These are phyloP conservation scores for Hycleus phaleratus DNA, from an alignment of 1,140 invertebrate species.

Conservation along the genomic window DNA sequence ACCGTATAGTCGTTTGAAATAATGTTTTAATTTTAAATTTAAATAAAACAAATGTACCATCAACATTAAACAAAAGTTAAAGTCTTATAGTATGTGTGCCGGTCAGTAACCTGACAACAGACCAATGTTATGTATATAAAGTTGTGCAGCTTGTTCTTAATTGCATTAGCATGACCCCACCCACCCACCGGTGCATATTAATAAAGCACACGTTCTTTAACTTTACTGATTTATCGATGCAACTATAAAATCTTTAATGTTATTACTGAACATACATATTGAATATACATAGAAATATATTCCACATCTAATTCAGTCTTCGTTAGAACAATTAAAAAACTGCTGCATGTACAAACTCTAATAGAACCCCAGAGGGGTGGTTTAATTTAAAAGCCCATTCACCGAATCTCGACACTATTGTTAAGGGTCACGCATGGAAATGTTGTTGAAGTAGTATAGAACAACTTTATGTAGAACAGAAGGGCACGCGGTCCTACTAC, in stretches of 20 bases:
- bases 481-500: no score
- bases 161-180: slow-evolving; percentile 37
- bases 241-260: slow-evolving; percentile 24
- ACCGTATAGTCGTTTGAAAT: no score
- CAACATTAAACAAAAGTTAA: no score
- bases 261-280: slow-evolving; percentile 5
- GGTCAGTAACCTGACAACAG: no score
- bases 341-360: slow-evolving; percentile 1
- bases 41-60: no score
- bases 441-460: background rate
- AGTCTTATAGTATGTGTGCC: no score
- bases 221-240: slow-evolving; percentile 28
- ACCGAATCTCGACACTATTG: slow-evolving; percentile 7
- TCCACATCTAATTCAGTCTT: background rate
- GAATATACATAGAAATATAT: slow-evolving; percentile 1
- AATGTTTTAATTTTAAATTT: no score
- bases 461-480: no score
- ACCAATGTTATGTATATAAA: no score
- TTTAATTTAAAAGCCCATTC: slow-evolving; percentile 3
- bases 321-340: background rate
- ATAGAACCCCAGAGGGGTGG: slow-evolving; percentile 3
- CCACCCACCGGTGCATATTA: slow-evolving; percentile 37
- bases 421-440: slow-evolving; percentile 5
- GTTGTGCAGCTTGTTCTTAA: slow-evolving; percentile 22
- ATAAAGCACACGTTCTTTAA: slow-evolving; percentile 28